Base-by-base conservation (phyloP, 2,888 invertebrate genomes). In the Catotricha subobsoleta region DNA sequence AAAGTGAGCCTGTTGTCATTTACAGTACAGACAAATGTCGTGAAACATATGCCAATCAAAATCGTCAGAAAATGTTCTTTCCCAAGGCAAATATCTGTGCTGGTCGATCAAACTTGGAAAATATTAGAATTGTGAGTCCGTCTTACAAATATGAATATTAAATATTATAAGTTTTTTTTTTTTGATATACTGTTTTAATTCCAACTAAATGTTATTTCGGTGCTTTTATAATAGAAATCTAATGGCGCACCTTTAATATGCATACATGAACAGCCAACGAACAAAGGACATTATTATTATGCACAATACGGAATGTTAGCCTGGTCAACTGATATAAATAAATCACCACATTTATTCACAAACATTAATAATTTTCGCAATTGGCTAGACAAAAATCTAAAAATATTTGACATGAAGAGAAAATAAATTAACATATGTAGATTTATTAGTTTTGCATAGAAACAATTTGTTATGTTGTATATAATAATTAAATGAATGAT, bases 191-290 rank as follows among this genome's bases (percentile, higher is more conserved):
- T 8, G 5, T 29, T 29, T 12, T 13, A 8, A 6, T 29, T n/a
- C 29, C 15, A 15, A 3, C 5, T 19, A 25, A 25, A 25, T 25
- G 19, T 33, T 18, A 19, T 8, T 30, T 30, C 15, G 13, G 13
- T 30, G 13, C 13, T 30, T 4, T 19, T 33, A 19, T 21, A 20
- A 13, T 21, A 34, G 34, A 20, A 21, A 34, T 34, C 34, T 13
- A 34, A 34, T 10, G 34, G 34, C 34, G 34, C 34, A 20, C 21
- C 34, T n/a, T 34, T 34, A 10, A 34, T 34, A 20, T 34, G 34
- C 13, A 13, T 34, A 8, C 34, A 34, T 13, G 34, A 34, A n/a
- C 34, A 34, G n/a, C n/a, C n/a, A n/a, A n/a, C n/a, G 8, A 34
- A 16, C 21, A 21, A 34, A 20, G n/a, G 34, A n/a, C 21, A 34